Evolutionary conservation across 2,113 vertebrate species (phyloP), one percentile per base, ranked within the genome.

Genomic region (Promerops cafer): DNA sequence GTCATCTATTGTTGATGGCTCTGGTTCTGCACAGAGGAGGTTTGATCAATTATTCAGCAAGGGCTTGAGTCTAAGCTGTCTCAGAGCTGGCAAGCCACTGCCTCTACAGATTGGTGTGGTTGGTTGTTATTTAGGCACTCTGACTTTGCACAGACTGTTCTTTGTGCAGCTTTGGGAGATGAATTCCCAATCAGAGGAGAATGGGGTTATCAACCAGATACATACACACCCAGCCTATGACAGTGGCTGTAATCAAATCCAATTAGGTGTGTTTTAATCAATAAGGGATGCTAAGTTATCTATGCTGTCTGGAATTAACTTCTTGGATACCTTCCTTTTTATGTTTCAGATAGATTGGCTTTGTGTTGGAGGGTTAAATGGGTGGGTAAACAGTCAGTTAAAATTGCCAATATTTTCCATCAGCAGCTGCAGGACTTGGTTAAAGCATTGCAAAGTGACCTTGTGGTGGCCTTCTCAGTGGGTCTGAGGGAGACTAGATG

Each of bases 31-130:
- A 16, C 4, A 16, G 78, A 59, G 72, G 16, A 63, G 66, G 31
- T 88, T 70, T 59, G 35, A 83, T 95, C 85, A 93, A 75, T 96
- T 94, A 92, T 95, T 93, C 56, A 96, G 60, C n/a, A 52, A 37
- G 64, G 64, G 40, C 16, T 93, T 23, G 22, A 78, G 65, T 42
- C 21, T 52, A 22, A 44, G 76, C 75, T 77, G 20, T 40, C 52
- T 75, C 0, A 2, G 66, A 56, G 37, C 60, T 74, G 56, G 47
- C 54, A 63, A 49, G 60, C n/a, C 56, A 31, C 27, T 21, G 16
- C 19, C 35, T 53, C 57, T 54, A 5, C 56, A 83, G 22, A 27
- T 27, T 37, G 70, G 14, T 37, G 68, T 6, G 4, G 11, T 4
- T 91, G 45, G 24, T 54, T 72, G 63, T 39, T 78, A 2, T 44